Evolutionary conservation across 1,140 invertebrate genomes (phyloP).

Genomic region (Drosophila lacteicornis): DNA sequence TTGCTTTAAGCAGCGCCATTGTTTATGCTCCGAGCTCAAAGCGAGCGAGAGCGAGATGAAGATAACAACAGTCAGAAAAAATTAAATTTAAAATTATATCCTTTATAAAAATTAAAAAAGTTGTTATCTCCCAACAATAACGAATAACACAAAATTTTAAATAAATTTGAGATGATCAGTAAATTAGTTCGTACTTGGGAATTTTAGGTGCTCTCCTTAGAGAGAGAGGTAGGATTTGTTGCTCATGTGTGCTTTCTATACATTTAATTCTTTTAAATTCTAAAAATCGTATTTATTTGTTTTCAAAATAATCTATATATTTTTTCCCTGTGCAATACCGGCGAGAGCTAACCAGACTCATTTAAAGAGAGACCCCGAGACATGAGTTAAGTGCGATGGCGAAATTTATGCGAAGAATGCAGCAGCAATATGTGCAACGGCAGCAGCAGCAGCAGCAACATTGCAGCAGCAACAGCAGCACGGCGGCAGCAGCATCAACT

Average conservation of each 20-base stretch:
- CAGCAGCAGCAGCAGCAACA: conserved; percentile 42
- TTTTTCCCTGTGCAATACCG: conserved; percentile 6
- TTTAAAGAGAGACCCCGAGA: conserved; percentile 72
- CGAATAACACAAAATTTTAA: no score
- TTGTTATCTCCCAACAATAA: no score
- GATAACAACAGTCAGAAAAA: neutral
- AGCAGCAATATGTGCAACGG: conserved; percentile 74
- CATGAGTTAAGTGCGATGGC: conserved; percentile 79
- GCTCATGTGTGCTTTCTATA: no score
- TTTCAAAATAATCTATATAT: no score
- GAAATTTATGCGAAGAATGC: conserved; percentile 84
- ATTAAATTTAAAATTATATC: neutral
- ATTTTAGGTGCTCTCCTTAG: no score
- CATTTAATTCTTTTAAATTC: no score
- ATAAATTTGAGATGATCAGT: no score
- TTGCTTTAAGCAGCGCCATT: conserved; percentile 68
- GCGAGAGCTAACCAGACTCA: conserved; percentile 61
- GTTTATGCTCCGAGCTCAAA: conserved; percentile 44
- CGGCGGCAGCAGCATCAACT: conserved; percentile 33
- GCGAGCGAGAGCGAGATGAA: neutral
- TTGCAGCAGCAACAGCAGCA: conserved; percentile 15
- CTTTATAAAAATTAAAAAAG: no score
- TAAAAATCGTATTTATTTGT: neutral
- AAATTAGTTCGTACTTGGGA: no score
- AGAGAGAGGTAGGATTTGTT: no score